These are phyloP conservation scores for Drosophila arawakana DNA, from an alignment of 1,140 invertebrate genomes.

Conservation along the genomic window DNA sequence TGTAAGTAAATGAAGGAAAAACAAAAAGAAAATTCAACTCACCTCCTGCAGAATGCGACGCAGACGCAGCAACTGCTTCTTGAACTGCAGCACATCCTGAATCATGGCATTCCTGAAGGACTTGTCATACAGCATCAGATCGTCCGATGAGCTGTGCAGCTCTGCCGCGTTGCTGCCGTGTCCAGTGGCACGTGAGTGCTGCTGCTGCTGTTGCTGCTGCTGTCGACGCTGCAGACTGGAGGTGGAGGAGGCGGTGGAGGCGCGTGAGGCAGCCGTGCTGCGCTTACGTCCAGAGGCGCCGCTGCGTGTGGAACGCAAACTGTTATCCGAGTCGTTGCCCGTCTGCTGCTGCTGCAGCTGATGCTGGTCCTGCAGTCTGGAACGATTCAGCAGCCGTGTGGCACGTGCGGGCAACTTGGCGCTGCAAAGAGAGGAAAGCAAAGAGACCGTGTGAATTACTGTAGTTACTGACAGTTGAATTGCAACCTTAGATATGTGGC, in stretches of 20 bases:
- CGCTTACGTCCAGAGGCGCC: constrained; percentile 56
- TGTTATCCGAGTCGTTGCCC: constrained; percentile 76
- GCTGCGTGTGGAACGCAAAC: constrained; percentile 67
- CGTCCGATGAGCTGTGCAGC: constrained; percentile 83
- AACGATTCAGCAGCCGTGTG: constrained; percentile 82
- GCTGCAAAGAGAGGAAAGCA: constrained; percentile 55
- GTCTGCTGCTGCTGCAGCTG: constrained; percentile 48
- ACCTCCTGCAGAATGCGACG: constrained; percentile 88
- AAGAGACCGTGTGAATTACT: not conserved
- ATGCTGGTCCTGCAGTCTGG: constrained; percentile 76
- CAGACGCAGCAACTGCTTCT: constrained; percentile 88
- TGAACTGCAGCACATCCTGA: constrained; percentile 89
- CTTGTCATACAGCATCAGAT: constrained; percentile 84
- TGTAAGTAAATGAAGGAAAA: constrained; percentile 28
- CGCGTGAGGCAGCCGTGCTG: constrained; percentile 68
- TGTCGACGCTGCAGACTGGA: constrained; percentile 72
- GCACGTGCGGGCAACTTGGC: constrained; percentile 81
- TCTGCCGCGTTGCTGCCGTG: constrained; percentile 57
- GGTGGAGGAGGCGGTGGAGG: constrained; percentile 73
- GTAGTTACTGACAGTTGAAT: not conserved
- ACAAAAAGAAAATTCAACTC: constrained; percentile 32
- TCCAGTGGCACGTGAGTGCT: constrained; percentile 29
- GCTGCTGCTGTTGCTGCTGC: constrained; percentile 57
- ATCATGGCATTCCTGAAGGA: constrained; percentile 85
- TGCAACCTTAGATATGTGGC: constrained; percentile 73